Evolutionary conservation across 2,888 invertebrate genomes (phyloP), one percentile per base, ranked within the genome.

Genomic region (Drosophila tanythrix): DNA sequence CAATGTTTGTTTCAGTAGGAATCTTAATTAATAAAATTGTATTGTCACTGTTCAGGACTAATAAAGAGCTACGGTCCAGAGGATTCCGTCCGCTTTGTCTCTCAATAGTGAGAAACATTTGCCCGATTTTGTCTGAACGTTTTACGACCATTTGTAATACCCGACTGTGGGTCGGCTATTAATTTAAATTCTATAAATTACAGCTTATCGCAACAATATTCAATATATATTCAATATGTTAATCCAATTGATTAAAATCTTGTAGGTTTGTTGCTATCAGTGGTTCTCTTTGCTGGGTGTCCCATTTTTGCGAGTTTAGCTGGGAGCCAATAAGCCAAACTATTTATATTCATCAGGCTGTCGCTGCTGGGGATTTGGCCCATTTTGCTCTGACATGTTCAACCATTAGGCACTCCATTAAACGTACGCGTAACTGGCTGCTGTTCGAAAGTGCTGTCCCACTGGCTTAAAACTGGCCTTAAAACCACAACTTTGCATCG

Each of bases 401-500:
- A 63, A 60, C 76, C 63, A 76, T 76, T 71, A 71, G 67, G 38
- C 70, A 78, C 64, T 75, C 75, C 71, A 78, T 79, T 75, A 79
- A 79, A 68, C 76, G 76, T 68, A 65, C 68, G 68, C 73, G 67
- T 72, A 57, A 75, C 76, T 61, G 72, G 63, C 57, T 64, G 68
- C 61, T 75, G 75, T 27, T 52, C 50, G 46, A 68, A 70, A 71
- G 75, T 75, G 75, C 50, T 68, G 40, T n/a, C 59, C 66, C 55
- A 59, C 35, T 75, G 67, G 65, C 76, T 50, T 70, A 52, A 65
- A 70, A 60, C 74, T 52, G 53, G 48, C 66, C 67, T 75, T 71
- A 62, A 75, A 66, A 68, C 72, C 59, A 55, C 71, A 79, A 67
- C 63, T 73, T 71, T 69, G 70, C 73, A 74, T 69, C 75, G 73